Conservation (phyloP, 2,797 vertebrate genomes). For the Clarias laeviceps region DNA sequence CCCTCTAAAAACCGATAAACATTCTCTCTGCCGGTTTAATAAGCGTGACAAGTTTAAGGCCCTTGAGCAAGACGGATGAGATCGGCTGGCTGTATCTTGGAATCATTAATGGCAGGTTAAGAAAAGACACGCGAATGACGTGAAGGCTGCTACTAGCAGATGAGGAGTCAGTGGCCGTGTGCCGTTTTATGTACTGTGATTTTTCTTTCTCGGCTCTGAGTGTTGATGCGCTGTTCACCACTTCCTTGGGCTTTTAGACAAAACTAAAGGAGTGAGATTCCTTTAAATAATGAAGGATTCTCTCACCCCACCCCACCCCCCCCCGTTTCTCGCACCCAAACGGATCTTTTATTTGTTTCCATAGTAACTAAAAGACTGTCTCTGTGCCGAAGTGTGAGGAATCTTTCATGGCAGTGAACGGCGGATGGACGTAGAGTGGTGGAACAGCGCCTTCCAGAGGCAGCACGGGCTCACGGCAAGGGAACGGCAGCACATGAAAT, state of each 20-base stretch:
- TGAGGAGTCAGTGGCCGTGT: conserved; percentile 29
- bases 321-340: conserved; percentile 63
- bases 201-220: conserved; percentile 39
- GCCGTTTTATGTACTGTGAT: conserved; percentile 26
- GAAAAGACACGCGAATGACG: background rate
- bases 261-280: conserved; percentile 81
- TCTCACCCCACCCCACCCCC: conserved; percentile 53
- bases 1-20: background rate
- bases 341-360: conserved; percentile 66
- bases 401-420: conserved; percentile 59
- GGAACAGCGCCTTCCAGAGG: conserved; percentile 61
- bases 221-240: conserved; percentile 64
- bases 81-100: conserved; percentile 48
- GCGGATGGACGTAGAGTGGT: conserved; percentile 37
- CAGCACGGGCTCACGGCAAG: conserved; percentile 25
- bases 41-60: conserved; percentile 1
- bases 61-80: background rate
- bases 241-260: conserved; percentile 76
- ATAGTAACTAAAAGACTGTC: conserved; percentile 68
- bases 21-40: background rate
- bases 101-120: conserved; percentile 54
- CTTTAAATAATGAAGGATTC: conserved; percentile 82
- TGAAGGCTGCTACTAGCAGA: background rate
- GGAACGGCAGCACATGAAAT: conserved; percentile 9
- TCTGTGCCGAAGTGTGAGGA: conserved; percentile 61